Evolutionary conservation across 2,888 invertebrate species (phyloP), one percentile per base, ranked within the genome.

Genomic region (Xestia c-nigrum): DNA sequence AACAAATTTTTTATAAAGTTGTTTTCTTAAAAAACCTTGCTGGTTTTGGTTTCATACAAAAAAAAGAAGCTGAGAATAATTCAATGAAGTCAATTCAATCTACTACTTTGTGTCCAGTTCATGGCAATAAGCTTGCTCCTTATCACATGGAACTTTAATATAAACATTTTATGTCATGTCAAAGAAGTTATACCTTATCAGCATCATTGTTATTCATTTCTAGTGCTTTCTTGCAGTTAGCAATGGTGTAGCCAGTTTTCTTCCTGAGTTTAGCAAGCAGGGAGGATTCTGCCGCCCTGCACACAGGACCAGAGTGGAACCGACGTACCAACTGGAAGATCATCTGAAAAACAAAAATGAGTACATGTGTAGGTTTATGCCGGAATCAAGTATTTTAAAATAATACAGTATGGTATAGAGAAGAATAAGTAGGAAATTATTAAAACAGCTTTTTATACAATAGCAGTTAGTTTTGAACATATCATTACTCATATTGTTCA

Each of bases 171-270:
- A 57, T n/a, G 21, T 40, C 21, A 40, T 16, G n/a, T n/a, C 4
- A 47, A 55, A 76, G 10, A 57, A 75, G 40, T 59, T n/a, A 19
- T 87, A 92, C 99, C 97, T 98, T 98, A 57, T 97, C 97, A 79
- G 99, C 87, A 94, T 99, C 98, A 97, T 99, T 99, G 87, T 98
- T 97, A 94, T 99, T 98, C 95, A 99, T 97, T 92, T 99, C 98
- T 79, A 99, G 96, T 0, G 99, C 99, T 94, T 99, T 99, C 91
- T 99, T 99, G 94, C 99, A 99, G 92, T 99, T 99, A 21, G 98
- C 97, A 95, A 99, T 99, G 12, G 99, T 98, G 93, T 99, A 99
- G 12, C 99, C 99, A 5, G 99, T 99, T 92, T 98, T 98, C 94
- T 99, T 99, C 38, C 99, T 97, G 38, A 99, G 97, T 87, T 98